phyloP scores from a whole-genome alignment of 2,113 vertebrate genomes.

The Tauraco erythrolophus region DNA sequence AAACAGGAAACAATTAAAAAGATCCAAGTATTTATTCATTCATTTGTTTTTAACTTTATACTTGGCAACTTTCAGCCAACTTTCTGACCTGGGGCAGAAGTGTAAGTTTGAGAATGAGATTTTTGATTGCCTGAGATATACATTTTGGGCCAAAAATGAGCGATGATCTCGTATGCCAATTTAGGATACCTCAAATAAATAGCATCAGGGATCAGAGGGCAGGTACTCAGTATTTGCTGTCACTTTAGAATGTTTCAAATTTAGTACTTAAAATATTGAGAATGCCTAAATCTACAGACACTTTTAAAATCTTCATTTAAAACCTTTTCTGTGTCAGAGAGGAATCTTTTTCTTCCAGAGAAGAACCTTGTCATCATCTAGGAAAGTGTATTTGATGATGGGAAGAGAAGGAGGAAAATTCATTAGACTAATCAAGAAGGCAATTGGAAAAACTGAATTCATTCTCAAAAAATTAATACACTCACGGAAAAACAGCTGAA shows the following conservation, averaged over 20 bases:
- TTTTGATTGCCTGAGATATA: neutral
- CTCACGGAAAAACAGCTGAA: neutral
- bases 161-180: neutral
- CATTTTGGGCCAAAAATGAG: neutral
- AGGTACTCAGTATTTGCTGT: neutral
- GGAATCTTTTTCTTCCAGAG: neutral
- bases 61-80: neutral
- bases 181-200: neutral
- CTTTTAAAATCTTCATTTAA: neutral
- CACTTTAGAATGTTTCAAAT: neutral
- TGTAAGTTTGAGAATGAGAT: neutral
- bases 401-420: conserved; percentile 16
- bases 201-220: neutral
- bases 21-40: neutral
- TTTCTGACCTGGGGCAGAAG: neutral
- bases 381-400: neutral
- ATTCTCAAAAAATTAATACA: neutral
- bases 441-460: neutral
- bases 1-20: neutral
- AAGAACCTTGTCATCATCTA: neutral
- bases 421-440: conserved; percentile 8
- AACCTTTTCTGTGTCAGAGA: neutral
- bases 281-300: neutral
- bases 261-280: neutral
- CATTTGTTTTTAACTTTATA: neutral